These are phyloP conservation scores for Drosophila asahinai DNA, from an alignment of 1,140 invertebrate genomes.

Conservation along the genomic window DNA sequence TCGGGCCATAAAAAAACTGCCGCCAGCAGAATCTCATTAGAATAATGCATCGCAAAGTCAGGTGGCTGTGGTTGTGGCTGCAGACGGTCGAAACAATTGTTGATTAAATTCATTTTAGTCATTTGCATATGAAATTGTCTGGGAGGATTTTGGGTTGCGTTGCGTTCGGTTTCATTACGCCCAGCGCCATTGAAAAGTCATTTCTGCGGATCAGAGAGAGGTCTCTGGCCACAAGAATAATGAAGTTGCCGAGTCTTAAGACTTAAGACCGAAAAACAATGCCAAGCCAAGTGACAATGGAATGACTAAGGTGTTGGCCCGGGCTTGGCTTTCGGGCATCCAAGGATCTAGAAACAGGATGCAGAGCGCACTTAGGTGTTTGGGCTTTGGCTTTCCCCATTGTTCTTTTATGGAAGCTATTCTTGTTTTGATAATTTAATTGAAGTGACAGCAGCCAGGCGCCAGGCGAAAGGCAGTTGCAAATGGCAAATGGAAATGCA, in stretches of 20 bases:
- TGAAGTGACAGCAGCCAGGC: conserved; percentile 62
- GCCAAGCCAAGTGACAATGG: conserved; percentile 57
- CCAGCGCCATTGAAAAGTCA: conserved; percentile 80
- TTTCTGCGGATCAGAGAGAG: conserved; percentile 44
- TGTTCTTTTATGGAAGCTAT: conserved; percentile 48
- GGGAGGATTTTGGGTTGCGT: conserved; percentile 22
- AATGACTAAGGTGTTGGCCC: conserved; percentile 55
- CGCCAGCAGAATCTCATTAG: conserved; percentile 78
- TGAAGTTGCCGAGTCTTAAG: conserved; percentile 79
- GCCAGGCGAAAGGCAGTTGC: conserved; percentile 20
- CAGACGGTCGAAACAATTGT: conserved; percentile 66
- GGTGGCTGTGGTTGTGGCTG: conserved; percentile 13
- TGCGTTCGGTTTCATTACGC: conserved; percentile 61
- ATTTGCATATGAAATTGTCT: conserved; percentile 82
- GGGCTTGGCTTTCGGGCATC: conserved; percentile 35
- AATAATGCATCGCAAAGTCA: conserved; percentile 71
- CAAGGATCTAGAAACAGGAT: conserved; percentile 38
- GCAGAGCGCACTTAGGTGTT: conserved; percentile 70
- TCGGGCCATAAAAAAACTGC: conserved; percentile 62
- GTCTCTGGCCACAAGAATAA: conserved; percentile 72
- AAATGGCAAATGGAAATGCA: conserved; percentile 54
- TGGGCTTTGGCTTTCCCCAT: conserved; percentile 37
- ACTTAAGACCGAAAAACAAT: conserved; percentile 66
- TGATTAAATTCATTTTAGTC: conserved; percentile 81
- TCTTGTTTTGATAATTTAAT: conserved; percentile 82